Percentiles rank a stretch among this genome's conserved stretches.
phyloP scores from a whole-genome alignment of 2,113 vertebrate genomes.

The Silurus glanis region DNA sequence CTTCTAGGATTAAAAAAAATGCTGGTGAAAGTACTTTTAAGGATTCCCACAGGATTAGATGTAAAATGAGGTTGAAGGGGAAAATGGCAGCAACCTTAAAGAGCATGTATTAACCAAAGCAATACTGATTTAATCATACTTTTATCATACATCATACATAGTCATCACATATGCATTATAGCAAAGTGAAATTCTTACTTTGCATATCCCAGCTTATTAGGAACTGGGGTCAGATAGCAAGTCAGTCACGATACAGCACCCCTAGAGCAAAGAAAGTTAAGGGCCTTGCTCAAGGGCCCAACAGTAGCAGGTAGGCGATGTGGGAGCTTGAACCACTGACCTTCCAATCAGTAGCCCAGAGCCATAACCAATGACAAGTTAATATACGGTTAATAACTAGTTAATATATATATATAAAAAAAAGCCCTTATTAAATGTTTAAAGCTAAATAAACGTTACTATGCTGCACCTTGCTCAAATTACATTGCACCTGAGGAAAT shows the following conservation, averaged over 20 bases:
- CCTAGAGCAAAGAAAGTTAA: too few species aligned
- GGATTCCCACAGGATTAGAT: not conserved
- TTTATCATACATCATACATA: too few species aligned
- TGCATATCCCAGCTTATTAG: too few species aligned
- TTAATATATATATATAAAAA: not conserved
- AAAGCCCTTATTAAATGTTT: not conserved
- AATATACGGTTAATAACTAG: not conserved
- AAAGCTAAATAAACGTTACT: not conserved
- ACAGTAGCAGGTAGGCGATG: too few species aligned
- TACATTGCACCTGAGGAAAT: slow-evolving; percentile 9
- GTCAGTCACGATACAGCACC: too few species aligned
- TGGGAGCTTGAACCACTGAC: too few species aligned
- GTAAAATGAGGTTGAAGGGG: not conserved
- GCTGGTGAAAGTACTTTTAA: not conserved
- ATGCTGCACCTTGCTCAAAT: slow-evolving; percentile 54
- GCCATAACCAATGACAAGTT: not conserved
- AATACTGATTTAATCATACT: not conserved
- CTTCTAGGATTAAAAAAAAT: not conserved
- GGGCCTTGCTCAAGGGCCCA: too few species aligned
- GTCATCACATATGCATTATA: too few species aligned
- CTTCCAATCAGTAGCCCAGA: too few species aligned
- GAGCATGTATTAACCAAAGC: not conserved
- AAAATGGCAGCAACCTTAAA: not conserved
- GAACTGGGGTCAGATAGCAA: too few species aligned
- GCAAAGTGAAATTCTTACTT: too few species aligned